Conservation (phyloP, 2,888 invertebrate species). For the Heliconius cydno region DNA sequence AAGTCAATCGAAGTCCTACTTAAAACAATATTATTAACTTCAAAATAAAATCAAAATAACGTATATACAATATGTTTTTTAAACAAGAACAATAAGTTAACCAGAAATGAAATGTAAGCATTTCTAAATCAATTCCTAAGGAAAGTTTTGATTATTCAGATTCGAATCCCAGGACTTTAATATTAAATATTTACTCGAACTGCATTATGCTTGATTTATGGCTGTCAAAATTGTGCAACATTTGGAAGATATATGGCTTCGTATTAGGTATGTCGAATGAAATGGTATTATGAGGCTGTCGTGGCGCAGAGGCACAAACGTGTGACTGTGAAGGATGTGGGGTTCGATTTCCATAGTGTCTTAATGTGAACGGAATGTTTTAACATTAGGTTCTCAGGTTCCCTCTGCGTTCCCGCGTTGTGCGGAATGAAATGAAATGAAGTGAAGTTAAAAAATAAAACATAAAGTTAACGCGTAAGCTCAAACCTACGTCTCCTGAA, state of each 20-base stretch:
- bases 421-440: not conserved
- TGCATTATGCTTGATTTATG: not conserved
- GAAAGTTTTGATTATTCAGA: not conserved
- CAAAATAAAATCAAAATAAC: no score
- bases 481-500: not conserved
- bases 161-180: not conserved
- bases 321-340: not conserved
- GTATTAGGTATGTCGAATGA: not conserved
- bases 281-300: not conserved
- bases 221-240: not conserved
- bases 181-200: slow-evolving; percentile 9
- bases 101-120: not conserved
- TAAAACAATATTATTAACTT: no score
- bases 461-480: not conserved
- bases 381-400: not conserved
- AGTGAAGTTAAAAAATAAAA: not conserved
- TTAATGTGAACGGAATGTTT: not conserved
- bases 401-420: no score
- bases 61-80: no score
- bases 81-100: not conserved
- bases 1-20: no score
- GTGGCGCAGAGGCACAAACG: not conserved
- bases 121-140: not conserved
- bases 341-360: not conserved
- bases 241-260: not conserved